Base-by-base conservation (phyloP, 2,797 vertebrate species). In the Bryconaethiops microstoma region DNA sequence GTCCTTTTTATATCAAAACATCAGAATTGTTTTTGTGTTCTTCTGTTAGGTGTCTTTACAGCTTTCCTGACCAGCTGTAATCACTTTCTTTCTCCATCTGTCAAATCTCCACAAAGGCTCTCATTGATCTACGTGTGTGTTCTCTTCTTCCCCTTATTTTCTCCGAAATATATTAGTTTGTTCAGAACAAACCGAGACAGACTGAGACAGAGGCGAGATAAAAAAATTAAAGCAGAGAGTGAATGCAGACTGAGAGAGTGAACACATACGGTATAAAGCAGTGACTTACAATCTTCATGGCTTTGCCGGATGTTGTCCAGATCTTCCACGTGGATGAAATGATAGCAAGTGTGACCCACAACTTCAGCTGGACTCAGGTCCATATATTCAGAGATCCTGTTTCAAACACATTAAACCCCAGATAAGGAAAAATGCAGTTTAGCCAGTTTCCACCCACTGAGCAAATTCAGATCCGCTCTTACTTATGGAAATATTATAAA, bases 341-440 rank as follows among this genome's bases (percentile, higher is more conserved):
- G 94, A 87, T 97, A 97, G 81, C 96, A 97, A 79, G 95, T 97
- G 70, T 95, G 95, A 71, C 96, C 96, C 76, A 97, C 95, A 17
- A 97, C 95, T 87, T 97, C 96, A 0, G 95, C 93, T 29, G 96
- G 94, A 74, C 93, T 95, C 81, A 96, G 88, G 86, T 97, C 96
- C 96, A 97, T 97, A 75, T 96, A 96, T 84, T 97, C 96, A 0
- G 95, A 95, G 90, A 97, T 95, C 90, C 96, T 97, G 86, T 35
- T 74, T 50, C 21, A 72, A n/a, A 71, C 16, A 83, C 17, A 60
- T 39, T 50, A 81, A 19, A 76, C 39, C 21, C 50, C 8, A 42
- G 0, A 48, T 60, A 1, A 35, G 35, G 55, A 79, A 59, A 86
- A 39, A n/a, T 29, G 21, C 23, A 29, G 10, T 35, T 72, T 35